Evolutionary conservation across 2,888 invertebrate species (phyloP).

Genomic region (Nematopogon swammerdamellus): DNA sequence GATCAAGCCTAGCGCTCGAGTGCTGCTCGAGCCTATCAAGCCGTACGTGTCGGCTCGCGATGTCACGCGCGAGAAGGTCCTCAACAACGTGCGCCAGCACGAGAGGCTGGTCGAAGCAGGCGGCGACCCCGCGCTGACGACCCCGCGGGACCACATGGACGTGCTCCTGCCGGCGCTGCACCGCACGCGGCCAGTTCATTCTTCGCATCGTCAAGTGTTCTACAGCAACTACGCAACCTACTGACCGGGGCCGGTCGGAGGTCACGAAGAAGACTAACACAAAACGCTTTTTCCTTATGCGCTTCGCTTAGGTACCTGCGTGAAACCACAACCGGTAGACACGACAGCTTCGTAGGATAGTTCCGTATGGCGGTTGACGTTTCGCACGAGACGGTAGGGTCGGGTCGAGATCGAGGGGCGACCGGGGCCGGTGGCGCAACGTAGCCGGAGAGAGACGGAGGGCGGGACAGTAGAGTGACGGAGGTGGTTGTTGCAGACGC

Average conservation of each 20-base stretch:
- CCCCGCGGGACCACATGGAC: slow-evolving; percentile 64
- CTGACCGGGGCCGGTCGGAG: slow-evolving; percentile 22
- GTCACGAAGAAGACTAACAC: not conserved
- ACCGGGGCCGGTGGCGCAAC: slow-evolving; percentile 14
- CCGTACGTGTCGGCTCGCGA: slow-evolving; percentile 69
- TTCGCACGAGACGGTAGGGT: slow-evolving; percentile 15
- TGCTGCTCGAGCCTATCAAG: slow-evolving; percentile 58
- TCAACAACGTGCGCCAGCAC: slow-evolving; percentile 55
- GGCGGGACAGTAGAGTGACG: slow-evolving; percentile 18
- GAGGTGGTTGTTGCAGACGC: slow-evolving; percentile 71
- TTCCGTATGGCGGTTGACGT: slow-evolving; percentile 14
- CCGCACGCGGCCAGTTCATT: slow-evolving; percentile 44
- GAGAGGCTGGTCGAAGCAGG: slow-evolving; percentile 56
- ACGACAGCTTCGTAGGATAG: slow-evolving; percentile 1
- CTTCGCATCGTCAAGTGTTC: slow-evolving; percentile 47
- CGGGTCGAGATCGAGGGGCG: slow-evolving; percentile 32
- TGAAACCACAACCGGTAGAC: not conserved
- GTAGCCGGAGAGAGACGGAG: slow-evolving; percentile 17
- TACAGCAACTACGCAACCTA: slow-evolving; percentile 53
- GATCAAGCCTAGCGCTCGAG: slow-evolving; percentile 59
- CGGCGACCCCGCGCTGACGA: slow-evolving; percentile 51
- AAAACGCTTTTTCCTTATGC: not conserved
- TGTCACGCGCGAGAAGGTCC: slow-evolving; percentile 60
- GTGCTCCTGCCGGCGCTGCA: slow-evolving; percentile 61
- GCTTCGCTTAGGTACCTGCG: not conserved